A percentile compares a stretch with the other conserved stretches of the same genome.
phyloP scores from a whole-genome alignment of 1,140 invertebrate species.

The Microvelia longipes region DNA sequence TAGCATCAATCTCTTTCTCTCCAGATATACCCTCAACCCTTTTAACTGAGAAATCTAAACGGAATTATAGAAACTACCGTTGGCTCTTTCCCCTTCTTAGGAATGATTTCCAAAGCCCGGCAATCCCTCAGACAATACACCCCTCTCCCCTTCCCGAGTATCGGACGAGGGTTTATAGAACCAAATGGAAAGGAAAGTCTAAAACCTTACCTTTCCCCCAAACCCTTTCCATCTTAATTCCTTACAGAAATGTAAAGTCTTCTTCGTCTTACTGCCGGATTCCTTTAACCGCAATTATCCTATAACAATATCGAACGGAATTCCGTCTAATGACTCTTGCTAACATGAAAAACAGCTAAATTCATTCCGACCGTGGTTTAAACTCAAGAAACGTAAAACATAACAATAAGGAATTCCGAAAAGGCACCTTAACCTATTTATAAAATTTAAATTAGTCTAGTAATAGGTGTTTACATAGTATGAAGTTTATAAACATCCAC shows the following conservation, averaged over 20 bases:
- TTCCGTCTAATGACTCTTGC: background rate
- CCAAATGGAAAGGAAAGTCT: too few species aligned
- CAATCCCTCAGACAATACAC: background rate
- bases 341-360: background rate
- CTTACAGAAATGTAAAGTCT: background rate
- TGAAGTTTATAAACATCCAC: too few species aligned
- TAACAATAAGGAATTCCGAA: too few species aligned
- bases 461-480: too few species aligned
- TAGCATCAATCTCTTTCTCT: background rate
- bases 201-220: too few species aligned
- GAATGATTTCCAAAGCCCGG: background rate
- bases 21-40: background rate
- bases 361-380: too few species aligned
- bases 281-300: background rate
- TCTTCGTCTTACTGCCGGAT: background rate
- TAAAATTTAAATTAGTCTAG: too few species aligned
- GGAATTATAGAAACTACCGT: background rate
- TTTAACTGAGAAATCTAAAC: background rate
- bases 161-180: background rate
- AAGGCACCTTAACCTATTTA: too few species aligned
- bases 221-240: background rate
- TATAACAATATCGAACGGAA: background rate
- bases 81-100: background rate
- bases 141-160: background rate
- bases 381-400: too few species aligned